Conservation (phyloP, 2,888 invertebrate genomes). For the Drosophila nr. perissopoda region DNA sequence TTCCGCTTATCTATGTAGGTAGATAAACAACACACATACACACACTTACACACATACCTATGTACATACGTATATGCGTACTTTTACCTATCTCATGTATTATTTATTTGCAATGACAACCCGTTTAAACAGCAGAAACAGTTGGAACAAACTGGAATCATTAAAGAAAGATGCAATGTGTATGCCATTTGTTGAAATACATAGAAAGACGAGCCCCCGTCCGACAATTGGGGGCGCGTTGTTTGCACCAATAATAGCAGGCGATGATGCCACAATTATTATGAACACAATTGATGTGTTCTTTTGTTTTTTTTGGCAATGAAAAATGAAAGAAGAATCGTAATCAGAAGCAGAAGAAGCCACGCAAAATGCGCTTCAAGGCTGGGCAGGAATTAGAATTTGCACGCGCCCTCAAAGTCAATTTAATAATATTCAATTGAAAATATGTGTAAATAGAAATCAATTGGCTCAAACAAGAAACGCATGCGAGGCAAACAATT, state of each 20-base stretch:
- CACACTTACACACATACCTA: background rate
- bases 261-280: constrained; percentile 32
- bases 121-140: constrained; percentile 28
- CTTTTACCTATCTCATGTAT: constrained; percentile 2
- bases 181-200: constrained; percentile 63
- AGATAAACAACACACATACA: background rate
- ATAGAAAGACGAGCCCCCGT: constrained; percentile 65
- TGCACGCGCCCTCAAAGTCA: constrained; percentile 78
- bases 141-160: constrained; percentile 48
- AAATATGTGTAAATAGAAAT: constrained; percentile 77
- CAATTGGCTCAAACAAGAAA: constrained; percentile 61
- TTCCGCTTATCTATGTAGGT: constrained; percentile 44
- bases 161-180: constrained; percentile 46
- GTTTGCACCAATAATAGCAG: constrained; percentile 31
- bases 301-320: background rate
- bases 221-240: constrained; percentile 58
- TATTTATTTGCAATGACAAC: constrained; percentile 18
- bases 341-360: background rate
- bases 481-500: constrained; percentile 57
- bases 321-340: constrained; percentile 14
- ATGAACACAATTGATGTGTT: constrained; percentile 26
- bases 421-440: constrained; percentile 77
- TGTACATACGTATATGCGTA: background rate
- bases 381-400: constrained; percentile 64
- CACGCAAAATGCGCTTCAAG: constrained; percentile 64